Evolutionary conservation across 1,140 invertebrate genomes (phyloP), one percentile per base, ranked within the genome.

Genomic region (Aphelenchoides fujianensis): DNA sequence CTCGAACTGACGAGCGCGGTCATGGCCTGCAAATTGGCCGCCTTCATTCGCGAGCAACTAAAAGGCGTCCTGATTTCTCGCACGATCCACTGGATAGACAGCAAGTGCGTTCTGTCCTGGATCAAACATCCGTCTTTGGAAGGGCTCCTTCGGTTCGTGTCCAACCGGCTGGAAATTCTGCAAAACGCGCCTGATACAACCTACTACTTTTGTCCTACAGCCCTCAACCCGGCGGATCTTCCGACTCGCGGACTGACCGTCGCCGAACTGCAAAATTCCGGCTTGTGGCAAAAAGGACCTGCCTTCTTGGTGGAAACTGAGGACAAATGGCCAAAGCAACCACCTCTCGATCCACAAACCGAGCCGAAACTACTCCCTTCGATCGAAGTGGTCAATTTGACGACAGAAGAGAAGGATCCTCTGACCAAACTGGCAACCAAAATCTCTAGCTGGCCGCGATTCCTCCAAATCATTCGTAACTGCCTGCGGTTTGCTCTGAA

Each of bases 271-370:
- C 57, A 59, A 9, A 19, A 59, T 31, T 9, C 7, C 41, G 23
- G 23, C 12, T 23, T 48, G 41, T 59, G 57, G 57, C 19, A 7
- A 7, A 7, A 59, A 59, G 57, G 57, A 9, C 57, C 57, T 7
- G 57, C 7, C 7, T 59, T 9, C 9, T 7, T 59, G 19, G 7
- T 7, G 7, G 19, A 59, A 31, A 16, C 57, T 23, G 7, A 7
- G 41, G 23, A 27, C 7, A 16, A 7, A 59, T 59, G 57, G 57
- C 57, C 57, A 7, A 59, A 9, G 19, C 57, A 59, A 59, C 57
- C 57, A 27, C 9, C 19, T 23, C 57, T 59, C 57, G 19, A 59
- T 31, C 12, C 41, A 48, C 41, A 12, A 12, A 48, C 12, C 41
- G 23, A 48, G 41, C 23, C 12, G 23, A 48, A 48, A 48, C 41